Conservation (phyloP, 2,797 vertebrate species). For the Hirundo rustica region DNA sequence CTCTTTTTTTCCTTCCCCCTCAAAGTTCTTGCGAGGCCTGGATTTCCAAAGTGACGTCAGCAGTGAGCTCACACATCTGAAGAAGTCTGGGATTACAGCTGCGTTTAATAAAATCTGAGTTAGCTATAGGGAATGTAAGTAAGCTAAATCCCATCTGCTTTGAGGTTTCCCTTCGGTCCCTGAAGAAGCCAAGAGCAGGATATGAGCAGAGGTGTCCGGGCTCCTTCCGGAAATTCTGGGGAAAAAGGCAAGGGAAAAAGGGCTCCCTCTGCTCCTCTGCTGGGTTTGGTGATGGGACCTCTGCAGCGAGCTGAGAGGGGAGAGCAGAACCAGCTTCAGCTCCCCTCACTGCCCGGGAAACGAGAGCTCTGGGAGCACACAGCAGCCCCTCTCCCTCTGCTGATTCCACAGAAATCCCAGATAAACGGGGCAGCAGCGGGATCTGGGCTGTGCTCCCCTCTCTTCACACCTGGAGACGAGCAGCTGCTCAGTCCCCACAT, state of each 20-base stretch:
- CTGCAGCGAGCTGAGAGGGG: neutral
- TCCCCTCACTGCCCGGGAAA: neutral
- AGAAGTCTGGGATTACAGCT: slow-evolving; percentile 55
- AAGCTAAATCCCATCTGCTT: slow-evolving; percentile 77
- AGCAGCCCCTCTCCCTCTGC: neutral
- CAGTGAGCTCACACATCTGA: slow-evolving; percentile 16
- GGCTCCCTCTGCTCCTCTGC: slow-evolving; percentile 37
- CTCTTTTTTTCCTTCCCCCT: neutral
- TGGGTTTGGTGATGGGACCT: slow-evolving; percentile 39
- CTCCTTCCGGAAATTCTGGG: slow-evolving; percentile 65
- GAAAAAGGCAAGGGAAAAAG: neutral
- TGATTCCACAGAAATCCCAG: fast-evolving
- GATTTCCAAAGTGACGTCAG: slow-evolving; percentile 1
- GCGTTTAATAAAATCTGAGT: slow-evolving; percentile 62
- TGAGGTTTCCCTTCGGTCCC: slow-evolving; percentile 72
- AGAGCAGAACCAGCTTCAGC: neutral
- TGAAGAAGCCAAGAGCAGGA: slow-evolving; percentile 67
- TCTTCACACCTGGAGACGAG: neutral
- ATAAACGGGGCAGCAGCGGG: fast-evolving
- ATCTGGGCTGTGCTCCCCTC: neutral
- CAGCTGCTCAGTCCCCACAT: neutral
- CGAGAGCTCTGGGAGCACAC: neutral
- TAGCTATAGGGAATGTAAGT: slow-evolving; percentile 68
- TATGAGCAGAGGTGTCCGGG: slow-evolving; percentile 72
- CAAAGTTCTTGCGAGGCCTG: neutral